A percentile compares a stretch with the other conserved stretches of the same genome.
These are phyloP conservation scores for Serinus canaria DNA, from an alignment of 2,113 vertebrate genomes.

Conservation along the genomic window DNA sequence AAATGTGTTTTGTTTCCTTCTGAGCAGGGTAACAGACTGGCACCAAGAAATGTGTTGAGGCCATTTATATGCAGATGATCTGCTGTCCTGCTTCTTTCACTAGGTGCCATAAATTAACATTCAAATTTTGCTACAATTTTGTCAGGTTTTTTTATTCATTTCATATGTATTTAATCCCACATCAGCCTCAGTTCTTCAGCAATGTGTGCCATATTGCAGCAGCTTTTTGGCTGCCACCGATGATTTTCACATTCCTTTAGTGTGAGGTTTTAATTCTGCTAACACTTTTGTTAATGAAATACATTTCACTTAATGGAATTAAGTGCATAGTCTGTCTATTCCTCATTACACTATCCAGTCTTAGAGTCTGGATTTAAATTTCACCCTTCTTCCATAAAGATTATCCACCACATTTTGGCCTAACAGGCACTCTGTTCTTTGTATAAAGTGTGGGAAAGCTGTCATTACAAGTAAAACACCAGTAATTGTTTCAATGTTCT, in stretches of 20 bases:
- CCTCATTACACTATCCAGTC: background rate
- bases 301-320: slow-evolving; percentile 43
- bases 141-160: background rate
- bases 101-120: slow-evolving; percentile 63
- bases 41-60: slow-evolving; percentile 27
- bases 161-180: slow-evolving; percentile 56
- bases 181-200: slow-evolving; percentile 45
- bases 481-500: slow-evolving; percentile 14
- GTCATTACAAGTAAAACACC: slow-evolving; percentile 3
- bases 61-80: slow-evolving; percentile 68
- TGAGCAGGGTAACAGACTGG: slow-evolving; percentile 16
- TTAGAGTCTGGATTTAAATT: slow-evolving; percentile 46
- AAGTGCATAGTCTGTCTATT: slow-evolving; percentile 2
- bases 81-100: slow-evolving; percentile 58
- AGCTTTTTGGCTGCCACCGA: slow-evolving; percentile 38
- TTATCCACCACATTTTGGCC: slow-evolving; percentile 17
- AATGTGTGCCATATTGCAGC: slow-evolving; percentile 29
- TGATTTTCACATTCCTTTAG: slow-evolving; percentile 45
- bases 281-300: slow-evolving; percentile 56
- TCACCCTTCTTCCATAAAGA: background rate
- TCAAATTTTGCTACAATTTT: slow-evolving; percentile 62
- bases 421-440: slow-evolving; percentile 16
- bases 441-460: slow-evolving; percentile 51
- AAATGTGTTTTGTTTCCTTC: slow-evolving; percentile 48
- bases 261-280: slow-evolving; percentile 32